Percentiles rank a stretch among this genome's conserved stretches.
Evolutionary conservation across 2,888 invertebrate genomes (phyloP).

Genomic region (Drosophila falleni): DNA sequence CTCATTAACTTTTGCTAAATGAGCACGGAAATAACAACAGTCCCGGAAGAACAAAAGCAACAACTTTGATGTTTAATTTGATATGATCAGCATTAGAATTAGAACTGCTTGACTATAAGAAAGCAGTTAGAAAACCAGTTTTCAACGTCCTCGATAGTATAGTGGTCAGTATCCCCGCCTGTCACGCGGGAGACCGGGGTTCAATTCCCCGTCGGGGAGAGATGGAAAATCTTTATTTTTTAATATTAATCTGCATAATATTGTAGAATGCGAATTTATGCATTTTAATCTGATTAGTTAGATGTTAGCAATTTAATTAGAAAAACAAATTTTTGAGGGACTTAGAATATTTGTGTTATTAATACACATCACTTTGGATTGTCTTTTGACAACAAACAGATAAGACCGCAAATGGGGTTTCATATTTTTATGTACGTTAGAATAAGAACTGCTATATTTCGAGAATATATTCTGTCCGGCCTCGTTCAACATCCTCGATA

Average conservation of each 20-base stretch:
- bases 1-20: slow-evolving; percentile 62
- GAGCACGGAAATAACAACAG: slow-evolving; percentile 61
- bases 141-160: slow-evolving; percentile 66
- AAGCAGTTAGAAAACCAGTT: background rate
- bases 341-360: no score
- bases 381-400: background rate
- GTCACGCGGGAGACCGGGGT: slow-evolving; percentile 73
- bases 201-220: slow-evolving; percentile 67
- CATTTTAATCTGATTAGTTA: background rate
- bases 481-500: slow-evolving; percentile 41
- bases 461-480: background rate
- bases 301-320: background rate
- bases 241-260: background rate
- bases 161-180: slow-evolving; percentile 73
- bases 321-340: background rate
- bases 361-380: background rate
- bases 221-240: slow-evolving; percentile 1
- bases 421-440: background rate
- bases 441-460: background rate
- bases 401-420: background rate
- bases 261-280: background rate
- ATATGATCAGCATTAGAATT: slow-evolving; percentile 48
- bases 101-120: slow-evolving; percentile 13
- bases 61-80: slow-evolving; percentile 36
- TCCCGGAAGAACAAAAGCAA: slow-evolving; percentile 39